Percentiles rank a stretch among this genome's conserved stretches.
Evolutionary conservation across 2,888 invertebrate species (phyloP).

Genomic region (Phania funesta): DNA sequence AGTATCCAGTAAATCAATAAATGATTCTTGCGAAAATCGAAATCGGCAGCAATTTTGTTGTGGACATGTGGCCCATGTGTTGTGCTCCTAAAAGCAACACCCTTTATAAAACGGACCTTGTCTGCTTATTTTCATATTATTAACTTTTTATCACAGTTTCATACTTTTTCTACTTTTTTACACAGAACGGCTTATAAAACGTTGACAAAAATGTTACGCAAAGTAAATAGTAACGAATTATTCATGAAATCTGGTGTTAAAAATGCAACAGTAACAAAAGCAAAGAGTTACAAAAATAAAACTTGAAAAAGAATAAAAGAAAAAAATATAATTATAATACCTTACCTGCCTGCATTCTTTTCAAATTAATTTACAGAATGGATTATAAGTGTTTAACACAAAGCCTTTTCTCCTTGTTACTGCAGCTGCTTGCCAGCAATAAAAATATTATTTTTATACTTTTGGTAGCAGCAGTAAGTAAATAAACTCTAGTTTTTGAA

Average conservation of each 20-base stretch:
- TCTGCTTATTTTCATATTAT: no score
- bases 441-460: neutral
- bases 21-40: no score
- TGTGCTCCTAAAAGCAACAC: no score
- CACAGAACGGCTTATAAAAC: no score
- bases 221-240: conserved; percentile 36
- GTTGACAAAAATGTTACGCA: conserved; percentile 19
- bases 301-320: neutral
- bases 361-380: conserved; percentile 28
- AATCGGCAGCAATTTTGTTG: no score
- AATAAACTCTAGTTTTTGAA: no score
- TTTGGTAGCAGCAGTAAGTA: no score
- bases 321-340: conserved; percentile 12
- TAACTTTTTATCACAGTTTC: no score
- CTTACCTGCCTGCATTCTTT: conserved; percentile 41
- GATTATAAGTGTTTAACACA: neutral
- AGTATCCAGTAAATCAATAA: no score
- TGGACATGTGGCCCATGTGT: no score
- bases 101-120: no score
- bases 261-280: neutral
- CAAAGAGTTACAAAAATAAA: neutral
- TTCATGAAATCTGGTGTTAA: conserved; percentile 2
- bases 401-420: neutral
- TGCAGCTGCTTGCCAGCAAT: neutral
- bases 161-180: no score